Conservation (phyloP, 2,113 vertebrate genomes). For the Plectropomus leopardus region DNA sequence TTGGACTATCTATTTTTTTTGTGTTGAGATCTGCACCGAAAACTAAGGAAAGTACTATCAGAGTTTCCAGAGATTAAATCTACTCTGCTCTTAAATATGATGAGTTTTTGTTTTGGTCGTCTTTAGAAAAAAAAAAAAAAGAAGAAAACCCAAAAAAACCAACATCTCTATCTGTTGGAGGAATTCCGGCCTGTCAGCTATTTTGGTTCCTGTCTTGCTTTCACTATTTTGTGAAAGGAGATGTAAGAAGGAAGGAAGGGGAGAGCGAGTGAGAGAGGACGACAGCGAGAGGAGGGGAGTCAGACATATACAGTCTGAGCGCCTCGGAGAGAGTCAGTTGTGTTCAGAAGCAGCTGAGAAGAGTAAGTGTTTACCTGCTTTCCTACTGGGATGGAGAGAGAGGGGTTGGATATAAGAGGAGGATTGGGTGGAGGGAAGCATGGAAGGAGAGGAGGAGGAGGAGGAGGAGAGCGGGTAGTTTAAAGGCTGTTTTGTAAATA, state of each 20-base stretch:
- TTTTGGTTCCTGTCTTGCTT: constrained; percentile 80
- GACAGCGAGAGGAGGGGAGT: constrained; percentile 59
- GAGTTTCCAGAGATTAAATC: constrained; percentile 4
- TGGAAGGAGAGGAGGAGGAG: constrained; percentile 32
- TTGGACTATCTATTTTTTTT: not conserved
- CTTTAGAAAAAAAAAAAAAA: constrained; percentile 4
- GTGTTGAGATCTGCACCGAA: not conserved
- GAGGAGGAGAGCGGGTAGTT: constrained; percentile 8
- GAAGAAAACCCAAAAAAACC: not conserved
- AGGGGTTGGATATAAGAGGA: constrained; percentile 4
- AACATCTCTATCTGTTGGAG: constrained; percentile 44
- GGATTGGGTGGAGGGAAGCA: constrained; percentile 8
- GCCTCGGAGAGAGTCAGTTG: constrained; percentile 62
- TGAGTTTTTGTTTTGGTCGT: constrained; percentile 7
- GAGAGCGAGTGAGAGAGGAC: constrained; percentile 63
- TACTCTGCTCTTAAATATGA: constrained; percentile 3
- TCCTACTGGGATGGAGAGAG: constrained; percentile 21
- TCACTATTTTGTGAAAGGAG: constrained; percentile 84
- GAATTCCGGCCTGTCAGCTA: constrained; percentile 76
- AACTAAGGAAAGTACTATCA: constrained; percentile 1
- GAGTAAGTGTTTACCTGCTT: constrained; percentile 74
- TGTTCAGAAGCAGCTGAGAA: constrained; percentile 64
- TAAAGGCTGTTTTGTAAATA: constrained; percentile 33
- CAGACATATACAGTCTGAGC: constrained; percentile 30
- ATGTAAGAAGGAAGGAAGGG: constrained; percentile 84